Conservation (phyloP, 2,797 vertebrate species). For the Alectoris magna region DNA sequence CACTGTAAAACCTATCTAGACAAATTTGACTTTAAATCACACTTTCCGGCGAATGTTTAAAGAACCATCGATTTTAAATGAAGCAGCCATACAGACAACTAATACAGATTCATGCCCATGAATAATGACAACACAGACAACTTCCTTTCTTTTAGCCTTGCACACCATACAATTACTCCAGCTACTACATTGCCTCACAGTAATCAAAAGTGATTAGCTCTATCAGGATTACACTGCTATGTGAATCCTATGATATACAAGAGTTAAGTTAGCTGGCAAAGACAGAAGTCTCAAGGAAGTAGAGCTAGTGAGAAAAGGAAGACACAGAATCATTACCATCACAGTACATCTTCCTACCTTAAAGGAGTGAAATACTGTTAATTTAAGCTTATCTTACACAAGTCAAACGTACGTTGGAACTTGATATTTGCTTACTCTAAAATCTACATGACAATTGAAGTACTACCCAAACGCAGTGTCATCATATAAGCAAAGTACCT, state of each 20-base stretch:
- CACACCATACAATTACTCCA: background rate
- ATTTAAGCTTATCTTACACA: conserved; percentile 35
- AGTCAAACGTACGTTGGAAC: background rate
- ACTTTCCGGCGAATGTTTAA: conserved; percentile 16
- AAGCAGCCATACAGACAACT: background rate
- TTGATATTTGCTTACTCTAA: conserved; percentile 26
- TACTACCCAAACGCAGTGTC: background rate
- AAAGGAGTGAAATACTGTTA: background rate
- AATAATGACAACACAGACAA: background rate
- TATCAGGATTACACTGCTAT: background rate
- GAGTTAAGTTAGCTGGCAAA: background rate
- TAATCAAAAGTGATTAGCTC: background rate
- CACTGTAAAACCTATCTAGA: conserved; percentile 39
- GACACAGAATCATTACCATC: background rate
- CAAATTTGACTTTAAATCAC: conserved; percentile 55
- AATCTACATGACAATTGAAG: conserved; percentile 23
- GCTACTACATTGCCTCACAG: background rate
- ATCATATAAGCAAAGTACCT: background rate
- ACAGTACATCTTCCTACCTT: background rate
- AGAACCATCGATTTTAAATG: conserved; percentile 32
- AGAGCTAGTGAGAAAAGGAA: background rate
- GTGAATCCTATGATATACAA: background rate
- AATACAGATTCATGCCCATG: background rate
- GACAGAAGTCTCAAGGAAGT: background rate
- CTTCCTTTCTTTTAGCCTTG: background rate